A percentile compares a stretch with the other conserved stretches of the same genome.
Evolutionary conservation across 2,113 vertebrate species (phyloP).

Genomic region (Leptocoma aspasia): DNA sequence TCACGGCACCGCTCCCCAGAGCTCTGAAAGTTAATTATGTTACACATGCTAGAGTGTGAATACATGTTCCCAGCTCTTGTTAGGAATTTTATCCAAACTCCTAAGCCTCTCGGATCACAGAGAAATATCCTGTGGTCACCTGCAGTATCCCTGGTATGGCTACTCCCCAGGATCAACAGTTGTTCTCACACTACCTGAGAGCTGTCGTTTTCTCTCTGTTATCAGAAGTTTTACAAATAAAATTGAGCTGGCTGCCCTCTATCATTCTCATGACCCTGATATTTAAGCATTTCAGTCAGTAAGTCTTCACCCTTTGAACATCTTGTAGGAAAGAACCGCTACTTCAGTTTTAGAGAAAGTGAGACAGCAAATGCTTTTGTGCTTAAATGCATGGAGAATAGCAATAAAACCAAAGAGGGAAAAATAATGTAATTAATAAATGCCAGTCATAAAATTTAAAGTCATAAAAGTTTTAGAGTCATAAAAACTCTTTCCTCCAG

Average conservation of each 20-base stretch:
- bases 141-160: background rate
- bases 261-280: background rate
- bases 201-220: background rate
- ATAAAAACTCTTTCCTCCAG: background rate
- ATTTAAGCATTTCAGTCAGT: background rate
- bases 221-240: background rate
- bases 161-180: background rate
- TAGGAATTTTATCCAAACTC: background rate
- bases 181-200: rapidly evolving
- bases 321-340: background rate
- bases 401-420: background rate
- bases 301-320: background rate
- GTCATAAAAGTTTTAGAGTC: too few relatives aligned
- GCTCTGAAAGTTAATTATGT: background rate
- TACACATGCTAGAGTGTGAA: rapidly evolving
- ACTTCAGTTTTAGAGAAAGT: background rate
- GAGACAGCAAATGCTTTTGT: background rate
- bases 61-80: background rate
- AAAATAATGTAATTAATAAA: background rate
- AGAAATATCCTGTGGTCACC: background rate
- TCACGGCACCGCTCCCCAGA: rapidly evolving
- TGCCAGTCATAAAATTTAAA: background rate
- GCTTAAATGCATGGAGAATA: background rate
- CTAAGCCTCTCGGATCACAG: background rate
- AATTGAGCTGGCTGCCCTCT: background rate